phyloP scores from a whole-genome alignment of 1,140 invertebrate species.

The Scaptomyza montana region DNA sequence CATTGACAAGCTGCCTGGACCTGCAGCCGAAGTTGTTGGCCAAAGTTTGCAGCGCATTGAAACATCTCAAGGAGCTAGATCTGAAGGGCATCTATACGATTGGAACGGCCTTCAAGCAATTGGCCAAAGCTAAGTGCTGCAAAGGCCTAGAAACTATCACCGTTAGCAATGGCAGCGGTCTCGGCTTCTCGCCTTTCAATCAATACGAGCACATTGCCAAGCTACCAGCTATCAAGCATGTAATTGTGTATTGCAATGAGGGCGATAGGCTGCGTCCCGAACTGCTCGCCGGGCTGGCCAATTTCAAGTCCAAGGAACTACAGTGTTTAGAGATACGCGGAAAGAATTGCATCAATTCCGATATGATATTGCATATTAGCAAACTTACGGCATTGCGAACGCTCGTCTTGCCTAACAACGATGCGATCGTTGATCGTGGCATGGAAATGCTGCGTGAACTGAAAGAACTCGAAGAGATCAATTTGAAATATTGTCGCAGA shows the following conservation, averaged over 20 bases:
- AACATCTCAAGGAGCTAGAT: slow-evolving; percentile 38
- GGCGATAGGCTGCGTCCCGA: not conserved
- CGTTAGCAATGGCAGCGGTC: not conserved
- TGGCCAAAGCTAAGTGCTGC: not conserved
- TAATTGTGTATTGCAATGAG: not conserved
- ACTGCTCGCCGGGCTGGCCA: slow-evolving; percentile 25
- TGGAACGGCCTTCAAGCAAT: not conserved
- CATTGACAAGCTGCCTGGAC: slow-evolving; percentile 19
- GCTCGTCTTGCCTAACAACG: slow-evolving; percentile 14
- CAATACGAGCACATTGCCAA: slow-evolving; percentile 42
- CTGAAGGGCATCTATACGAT: slow-evolving; percentile 1
- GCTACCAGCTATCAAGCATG: slow-evolving; percentile 43
- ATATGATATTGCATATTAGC: slow-evolving; percentile 4
- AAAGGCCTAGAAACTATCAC: slow-evolving; percentile 27
- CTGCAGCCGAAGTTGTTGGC: not conserved
- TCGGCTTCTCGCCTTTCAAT: no score
- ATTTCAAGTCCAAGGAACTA: slow-evolving; percentile 30
- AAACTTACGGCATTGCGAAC: slow-evolving; percentile 18
- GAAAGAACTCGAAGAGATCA: slow-evolving; percentile 36
- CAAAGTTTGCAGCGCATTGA: not conserved
- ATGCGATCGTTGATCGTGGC: not conserved
- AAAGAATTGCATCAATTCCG: not conserved
- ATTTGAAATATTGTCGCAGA: not conserved
- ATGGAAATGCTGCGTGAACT: slow-evolving; percentile 12
- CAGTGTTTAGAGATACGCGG: slow-evolving; percentile 33